Evolutionary conservation across 2,113 vertebrate species (phyloP).

Genomic region (Microcebus ravelobensis): DNA sequence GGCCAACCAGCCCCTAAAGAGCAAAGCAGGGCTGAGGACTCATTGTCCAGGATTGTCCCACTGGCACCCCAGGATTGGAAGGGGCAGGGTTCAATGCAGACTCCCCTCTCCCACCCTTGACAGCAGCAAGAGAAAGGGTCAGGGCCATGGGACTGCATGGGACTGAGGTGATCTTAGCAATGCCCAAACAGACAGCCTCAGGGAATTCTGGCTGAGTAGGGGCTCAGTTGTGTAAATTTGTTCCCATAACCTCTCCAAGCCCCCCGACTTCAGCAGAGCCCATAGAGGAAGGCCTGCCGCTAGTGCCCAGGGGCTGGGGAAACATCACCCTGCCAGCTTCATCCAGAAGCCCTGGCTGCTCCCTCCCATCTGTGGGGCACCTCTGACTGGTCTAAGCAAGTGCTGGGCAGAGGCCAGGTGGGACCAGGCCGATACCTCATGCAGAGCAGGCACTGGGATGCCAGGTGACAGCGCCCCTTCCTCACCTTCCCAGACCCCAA

Average conservation of each 20-base stretch:
- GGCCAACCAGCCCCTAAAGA: not conserved
- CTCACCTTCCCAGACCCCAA: not conserved
- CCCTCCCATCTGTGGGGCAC: not conserved
- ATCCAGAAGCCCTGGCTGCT: not conserved
- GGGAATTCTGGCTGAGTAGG: not conserved
- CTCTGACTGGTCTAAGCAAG: not conserved
- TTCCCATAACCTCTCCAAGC: not conserved
- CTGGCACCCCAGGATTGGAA: not conserved
- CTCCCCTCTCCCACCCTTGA: rapidly evolving
- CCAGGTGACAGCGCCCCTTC: rapidly evolving
- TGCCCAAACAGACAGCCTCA: not conserved
- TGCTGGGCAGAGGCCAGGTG: not conserved
- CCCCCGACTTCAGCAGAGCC: too few species aligned
- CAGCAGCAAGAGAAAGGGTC: not conserved
- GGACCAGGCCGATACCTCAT: not conserved
- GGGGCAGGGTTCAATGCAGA: rapidly evolving
- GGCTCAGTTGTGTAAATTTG: not conserved
- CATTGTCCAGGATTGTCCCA: not conserved
- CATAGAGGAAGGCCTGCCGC: not conserved
- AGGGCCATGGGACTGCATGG: too few species aligned
- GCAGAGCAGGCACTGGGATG: not conserved
- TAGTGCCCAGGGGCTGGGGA: not conserved
- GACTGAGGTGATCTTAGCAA: rapidly evolving
- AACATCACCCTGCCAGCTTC: not conserved
- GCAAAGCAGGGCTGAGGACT: not conserved